Evolutionary conservation across 2,113 vertebrate species (phyloP), one percentile per base, ranked within the genome.

Genomic region (Larimichthys polyactis): DNA sequence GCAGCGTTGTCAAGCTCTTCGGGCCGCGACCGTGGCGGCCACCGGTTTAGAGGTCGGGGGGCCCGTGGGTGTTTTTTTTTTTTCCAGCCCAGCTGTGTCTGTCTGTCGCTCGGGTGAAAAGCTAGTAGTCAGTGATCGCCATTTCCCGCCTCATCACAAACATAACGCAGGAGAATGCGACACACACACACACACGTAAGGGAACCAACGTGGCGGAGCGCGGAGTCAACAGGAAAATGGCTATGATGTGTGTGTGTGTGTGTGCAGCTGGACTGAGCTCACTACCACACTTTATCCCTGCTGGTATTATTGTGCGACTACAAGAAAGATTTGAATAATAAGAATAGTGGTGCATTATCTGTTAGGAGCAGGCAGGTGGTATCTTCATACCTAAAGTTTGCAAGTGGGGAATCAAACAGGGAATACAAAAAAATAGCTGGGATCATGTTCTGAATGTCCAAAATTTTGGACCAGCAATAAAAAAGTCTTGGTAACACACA

Each of bases 101-200:
- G 84, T 88, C 46, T 63, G 81, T 84, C 52, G 82, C 86, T 91
- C 87, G 74, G 36, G 70, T 70, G n/a, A 24, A 1, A 65, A 68
- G 89, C 82, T 69, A 72, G 27, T 2, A 27, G 55, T 92, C 83
- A 92, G 86, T 84, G 75, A 90, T 75, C 78, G 93, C 93, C 93
- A 94, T 94, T 94, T 94, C 93, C 93, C 93, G 93, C 93, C 92
- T 93, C 90, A 87, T 87, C 92, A 90, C 90, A 92, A 92, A 93
- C 87, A 86, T 36, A 88, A 79, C 86, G 90, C 49, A 84, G 65
- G 71, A 86, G 82, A 89, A 87, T 89, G 90, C 91, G 90, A 90
- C 90, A 88, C 88, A 62, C 27, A 27, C n/a, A n/a, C n/a, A n/a
- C 84, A 48, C 82, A 69, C 81, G 73, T 52, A 84, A 14, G 24